Evolutionary conservation across 2,888 invertebrate genomes (phyloP), one percentile per base, ranked within the genome.

Genomic region (Limnephilus lunatus): DNA sequence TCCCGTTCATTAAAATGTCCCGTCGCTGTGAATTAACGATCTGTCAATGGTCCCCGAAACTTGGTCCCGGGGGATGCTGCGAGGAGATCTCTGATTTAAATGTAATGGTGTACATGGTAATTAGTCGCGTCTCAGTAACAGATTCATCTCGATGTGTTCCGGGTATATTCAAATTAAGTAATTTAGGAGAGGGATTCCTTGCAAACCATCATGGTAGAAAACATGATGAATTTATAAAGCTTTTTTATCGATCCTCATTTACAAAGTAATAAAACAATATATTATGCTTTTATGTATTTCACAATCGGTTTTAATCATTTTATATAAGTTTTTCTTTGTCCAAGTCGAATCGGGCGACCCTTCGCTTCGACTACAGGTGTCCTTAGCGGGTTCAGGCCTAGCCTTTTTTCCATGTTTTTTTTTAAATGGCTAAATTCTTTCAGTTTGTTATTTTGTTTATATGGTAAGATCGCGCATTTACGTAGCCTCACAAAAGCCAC

Each of bases 1-100:
- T 81, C 30, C 85, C 81, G 90, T 90, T 92, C 90, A 92, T 93
- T 92, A 93, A 93, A 92, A 92, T 87, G 90, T 92, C 85, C 90
- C 89, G 68, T 80, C 48, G 53, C 87, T 44, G 87, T 85, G 86
- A 91, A 92, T 91, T 92, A 92, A 88, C 91, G 85, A 90, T 35
- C 92, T 91, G 91, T 91, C 91, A 90, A 92, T 92, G 86, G 90
- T 88, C 85, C 83, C 91, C 90, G 14, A 44, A 87, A 87, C 87
- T 87, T 32, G 87, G 48, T 48, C 87, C 87, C 14, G 31, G 12
- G 53, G 87, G 87, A 31, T 30, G 53, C 39, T n/a, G 48, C 39
- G 35, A 32, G 39, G 85, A 39, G 32, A 48, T 68, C 87, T 68
- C 53, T 68, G 53, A 87, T 32, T 87, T 68, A 87, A 53, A 30